Conservation (phyloP, 2,113 vertebrate species). For the Tinamus guttatus region DNA sequence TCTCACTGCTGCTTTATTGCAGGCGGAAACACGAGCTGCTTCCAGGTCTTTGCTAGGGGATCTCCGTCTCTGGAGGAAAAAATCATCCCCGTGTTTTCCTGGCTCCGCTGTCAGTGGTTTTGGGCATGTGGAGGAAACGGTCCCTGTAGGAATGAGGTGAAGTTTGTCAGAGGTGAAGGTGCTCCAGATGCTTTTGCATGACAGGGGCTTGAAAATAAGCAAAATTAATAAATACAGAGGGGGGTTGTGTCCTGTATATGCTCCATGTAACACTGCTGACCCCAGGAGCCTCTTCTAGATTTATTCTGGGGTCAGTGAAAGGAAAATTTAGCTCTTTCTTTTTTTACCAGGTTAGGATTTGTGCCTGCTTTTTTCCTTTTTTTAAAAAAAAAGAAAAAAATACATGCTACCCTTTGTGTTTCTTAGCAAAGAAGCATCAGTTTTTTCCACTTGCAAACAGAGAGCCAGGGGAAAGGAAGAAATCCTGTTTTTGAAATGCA, state of each 20-base stretch:
- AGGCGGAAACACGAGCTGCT: conserved; percentile 79
- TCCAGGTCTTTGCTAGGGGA: conserved; percentile 75
- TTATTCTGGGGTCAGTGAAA: not conserved
- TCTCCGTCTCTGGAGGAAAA: conserved; percentile 22
- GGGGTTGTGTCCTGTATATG: accelerated
- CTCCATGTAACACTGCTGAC: not conserved
- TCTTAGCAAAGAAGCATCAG: not conserved
- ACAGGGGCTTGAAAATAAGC: not conserved
- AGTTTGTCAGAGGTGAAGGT: not conserved
- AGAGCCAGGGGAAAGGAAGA: not conserved
- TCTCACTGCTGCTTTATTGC: conserved; percentile 87
- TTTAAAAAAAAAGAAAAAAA: not conserved
- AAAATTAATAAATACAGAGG: not conserved
- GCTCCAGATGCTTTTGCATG: accelerated
- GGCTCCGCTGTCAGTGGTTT: not conserved
- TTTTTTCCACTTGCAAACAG: not conserved
- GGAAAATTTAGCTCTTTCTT: not conserved
- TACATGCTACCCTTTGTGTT: not conserved
- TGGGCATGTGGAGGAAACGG: not conserved
- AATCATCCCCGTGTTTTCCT: not conserved
- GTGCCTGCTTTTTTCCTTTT: not conserved
- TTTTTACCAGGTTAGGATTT: not conserved
- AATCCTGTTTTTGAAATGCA: not conserved
- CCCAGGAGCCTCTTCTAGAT: accelerated
- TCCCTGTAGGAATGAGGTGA: not conserved